Evolutionary conservation across 2,797 vertebrate species (phyloP), one percentile per base, ranked within the genome.

Genomic region (Ptychobarbus kaznakovi): DNA sequence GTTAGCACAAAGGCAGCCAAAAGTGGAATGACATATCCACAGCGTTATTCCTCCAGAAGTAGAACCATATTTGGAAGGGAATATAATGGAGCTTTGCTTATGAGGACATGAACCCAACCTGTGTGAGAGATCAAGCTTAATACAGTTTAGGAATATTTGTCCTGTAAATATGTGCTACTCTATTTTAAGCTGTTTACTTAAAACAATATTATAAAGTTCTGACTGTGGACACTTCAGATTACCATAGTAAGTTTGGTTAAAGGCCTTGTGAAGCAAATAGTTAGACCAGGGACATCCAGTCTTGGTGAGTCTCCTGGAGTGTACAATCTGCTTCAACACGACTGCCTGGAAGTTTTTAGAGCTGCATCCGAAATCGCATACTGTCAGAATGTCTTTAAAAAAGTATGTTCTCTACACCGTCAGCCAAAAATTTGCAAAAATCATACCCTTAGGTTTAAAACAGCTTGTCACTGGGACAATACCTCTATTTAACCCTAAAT

Each of bases 1-100:
- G 70, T 87, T 80, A 84, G 69, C 83, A 76, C 76, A 73, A 80
- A 84, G 79, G 75, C 86, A 82, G 84, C 79, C 84, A 84, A 84
- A 80, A 68, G 86, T 63, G 63, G 83, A 75, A 81, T 75, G 81
- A 87, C 87, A 87, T 35, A 83, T 84, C 79, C 68, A 83, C 72
- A 53, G 83, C 79, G 53, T 69, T 87, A 42, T 87, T 84, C 63
- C 70, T 81, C 70, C 53, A 82, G 58, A 72, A 40, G 53, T 80
- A 61, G 76, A 80, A 65, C 76, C 83, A 80, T 73, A 72, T 84
- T 84, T 84, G 75, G 66, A 72, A 18, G n/a, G 44, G 20, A 74
- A 63, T 66, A 85, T 42, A 44, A 61, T n/a, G 25, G 38, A 78
- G 49, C 13, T 58, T 79, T 79, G 20, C 38, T 79, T 44, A 61